Evolutionary conservation across 1,140 invertebrate species (phyloP).

Genomic region (Dendroctonus ponderosae): DNA sequence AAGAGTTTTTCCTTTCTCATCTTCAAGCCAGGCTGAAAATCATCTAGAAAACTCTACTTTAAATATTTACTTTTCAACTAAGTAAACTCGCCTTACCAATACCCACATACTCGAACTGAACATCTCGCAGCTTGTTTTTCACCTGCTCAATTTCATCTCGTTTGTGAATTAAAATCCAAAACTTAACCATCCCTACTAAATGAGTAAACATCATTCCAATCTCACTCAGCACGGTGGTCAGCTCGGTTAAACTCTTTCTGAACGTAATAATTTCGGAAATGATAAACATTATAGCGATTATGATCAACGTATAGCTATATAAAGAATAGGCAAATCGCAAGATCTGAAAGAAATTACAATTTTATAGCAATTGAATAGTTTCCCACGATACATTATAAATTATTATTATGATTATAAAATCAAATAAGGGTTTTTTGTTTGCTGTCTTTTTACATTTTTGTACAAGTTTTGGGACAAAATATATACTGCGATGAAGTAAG

Average conservation of each 20-base stretch:
- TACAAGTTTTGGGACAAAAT: too few relatives aligned
- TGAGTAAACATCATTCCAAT: constrained; percentile 43
- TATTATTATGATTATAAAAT: too few relatives aligned
- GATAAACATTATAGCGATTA: constrained; percentile 15
- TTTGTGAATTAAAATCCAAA: constrained; percentile 23
- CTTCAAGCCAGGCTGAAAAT: constrained; percentile 26
- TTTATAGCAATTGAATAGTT: background rate
- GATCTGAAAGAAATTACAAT: constrained; percentile 9
- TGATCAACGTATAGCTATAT: constrained; percentile 17
- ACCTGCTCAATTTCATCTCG: constrained; percentile 20
- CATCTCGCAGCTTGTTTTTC: constrained; percentile 27
- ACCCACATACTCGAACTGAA: constrained; percentile 23
- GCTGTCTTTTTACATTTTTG: background rate
- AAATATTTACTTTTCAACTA: too few relatives aligned
- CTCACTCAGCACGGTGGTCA: constrained; percentile 20
- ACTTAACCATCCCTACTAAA: constrained; percentile 28
- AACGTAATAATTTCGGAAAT: constrained; percentile 27
- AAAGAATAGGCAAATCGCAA: constrained; percentile 14
- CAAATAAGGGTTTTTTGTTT: background rate
- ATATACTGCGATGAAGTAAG: too few relatives aligned
- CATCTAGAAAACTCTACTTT: constrained; percentile 12
- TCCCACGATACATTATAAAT: too few relatives aligned
- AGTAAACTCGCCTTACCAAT: constrained; percentile 1
- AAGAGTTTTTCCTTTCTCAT: constrained; percentile 10
- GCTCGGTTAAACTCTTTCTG: constrained; percentile 12